Base-by-base conservation (phyloP, 2,888 invertebrate genomes). In the Erannis defoliaria region DNA sequence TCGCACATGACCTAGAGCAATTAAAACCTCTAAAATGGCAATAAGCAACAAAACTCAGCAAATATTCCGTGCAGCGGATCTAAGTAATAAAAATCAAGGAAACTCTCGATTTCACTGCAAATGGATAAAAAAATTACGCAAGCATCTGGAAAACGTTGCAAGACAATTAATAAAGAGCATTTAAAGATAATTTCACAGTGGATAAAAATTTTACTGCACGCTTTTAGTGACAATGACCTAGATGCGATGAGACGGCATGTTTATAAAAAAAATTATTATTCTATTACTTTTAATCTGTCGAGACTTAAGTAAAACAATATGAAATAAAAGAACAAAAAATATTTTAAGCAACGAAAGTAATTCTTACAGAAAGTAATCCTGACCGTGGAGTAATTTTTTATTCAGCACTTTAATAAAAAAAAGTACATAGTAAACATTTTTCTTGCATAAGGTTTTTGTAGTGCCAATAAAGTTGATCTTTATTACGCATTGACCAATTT, bases 211-310 rank as follows among this genome's bases (percentile, higher is more conserved):
- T 77, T 74, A 74, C 76, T 82, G 82, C 81, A 84, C 79, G 82
- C 77, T 80, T 81, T 76, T 65, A 75, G 66, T 89, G 92, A 89
- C 92, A 91, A 84, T 92, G 92, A 92, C 92, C 91, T 87, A 75
- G 73, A 48, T 57, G 73, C 68, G 76, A 77, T 66, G 56, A 73
- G 70, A 76, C 76, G 77, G 31, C 46, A 26, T 29, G 33, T 21
- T 12, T 19, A 16, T 4, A 23, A 26, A 54, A 54, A 55, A 35
- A n/a, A n/a, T n/a, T n/a, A 4, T 5, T 23, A 42, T n/a, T 31
- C n/a, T 31, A 6, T 33, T 14, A 29, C 16, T 37, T 33, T 29
- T 29, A 14, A 43, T 8, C 26, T 2, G 5, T 1, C 10, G 4
- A 16, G 2, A 29, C 4, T 23, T 9, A 14, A n/a, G 5, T 14